A percentile compares a stretch with the other conserved stretches of the same genome.
These are phyloP conservation scores for Calidris pugnax DNA, from an alignment of 2,113 vertebrate species.

Conservation along the genomic window DNA sequence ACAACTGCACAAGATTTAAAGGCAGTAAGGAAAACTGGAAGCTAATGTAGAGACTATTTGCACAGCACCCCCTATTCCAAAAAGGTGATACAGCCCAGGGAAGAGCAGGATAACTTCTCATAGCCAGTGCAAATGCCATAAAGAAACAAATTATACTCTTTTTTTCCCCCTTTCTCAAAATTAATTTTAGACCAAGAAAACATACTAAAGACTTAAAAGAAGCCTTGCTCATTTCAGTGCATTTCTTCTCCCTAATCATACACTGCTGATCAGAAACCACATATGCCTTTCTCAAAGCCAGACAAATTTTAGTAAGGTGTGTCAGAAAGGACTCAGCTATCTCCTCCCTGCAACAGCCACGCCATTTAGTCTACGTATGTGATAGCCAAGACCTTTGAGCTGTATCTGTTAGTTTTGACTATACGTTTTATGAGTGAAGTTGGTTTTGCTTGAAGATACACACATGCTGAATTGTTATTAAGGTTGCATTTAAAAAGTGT, in stretches of 20 bases:
- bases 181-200: neutral
- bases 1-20: neutral
- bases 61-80: neutral
- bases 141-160: neutral
- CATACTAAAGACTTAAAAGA: neutral
- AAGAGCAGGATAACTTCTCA: neutral
- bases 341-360: neutral
- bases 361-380: accelerated
- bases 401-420: neutral
- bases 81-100: neutral
- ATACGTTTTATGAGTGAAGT: neutral
- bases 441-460: neutral
- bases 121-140: accelerated
- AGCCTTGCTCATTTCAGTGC: neutral
- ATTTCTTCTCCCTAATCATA: neutral
- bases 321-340: neutral
- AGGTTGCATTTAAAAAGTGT: neutral
- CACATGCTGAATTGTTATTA: neutral
- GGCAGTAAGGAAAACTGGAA: neutral
- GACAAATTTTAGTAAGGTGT: neutral
- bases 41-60: neutral
- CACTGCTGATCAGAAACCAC: neutral
- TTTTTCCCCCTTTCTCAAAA: neutral
- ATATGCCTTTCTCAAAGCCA: neutral
- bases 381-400: neutral